Conservation (phyloP, 2,113 vertebrate species). For the Hemiscyllium ocellatum region DNA sequence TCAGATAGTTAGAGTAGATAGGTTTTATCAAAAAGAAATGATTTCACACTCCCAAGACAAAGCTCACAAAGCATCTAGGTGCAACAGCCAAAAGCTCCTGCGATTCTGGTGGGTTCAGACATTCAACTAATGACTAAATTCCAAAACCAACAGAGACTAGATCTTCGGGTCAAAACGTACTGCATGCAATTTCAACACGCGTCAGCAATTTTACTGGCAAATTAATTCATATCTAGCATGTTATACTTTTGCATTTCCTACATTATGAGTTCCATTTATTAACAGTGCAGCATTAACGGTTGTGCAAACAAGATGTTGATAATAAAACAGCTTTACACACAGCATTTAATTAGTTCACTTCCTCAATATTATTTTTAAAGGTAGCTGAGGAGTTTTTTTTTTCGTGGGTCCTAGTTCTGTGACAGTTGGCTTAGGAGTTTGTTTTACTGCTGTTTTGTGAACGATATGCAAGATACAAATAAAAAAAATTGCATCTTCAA, state of each 20-base stretch:
- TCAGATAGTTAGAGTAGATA: neutral
- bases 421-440: neutral
- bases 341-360: neutral
- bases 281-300: neutral
- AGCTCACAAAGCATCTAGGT: neutral
- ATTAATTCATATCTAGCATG: neutral
- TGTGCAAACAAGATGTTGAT: neutral
- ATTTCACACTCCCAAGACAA: neutral
- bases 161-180: no score
- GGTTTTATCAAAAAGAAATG: neutral
- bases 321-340: neutral
- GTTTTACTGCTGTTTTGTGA: neutral
- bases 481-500: neutral
- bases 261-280: neutral
- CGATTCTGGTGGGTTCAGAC: neutral
- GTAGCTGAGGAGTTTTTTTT: neutral
- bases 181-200: neutral
- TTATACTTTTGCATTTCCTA: neutral
- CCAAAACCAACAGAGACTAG: neutral
- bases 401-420: neutral
- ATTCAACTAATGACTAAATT: neutral
- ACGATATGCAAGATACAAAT: neutral
- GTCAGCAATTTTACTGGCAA: neutral
- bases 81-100: neutral
- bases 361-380: neutral